phyloP scores from a whole-genome alignment of 2,113 vertebrate genomes.

The Brienomyrus brachyistius region DNA sequence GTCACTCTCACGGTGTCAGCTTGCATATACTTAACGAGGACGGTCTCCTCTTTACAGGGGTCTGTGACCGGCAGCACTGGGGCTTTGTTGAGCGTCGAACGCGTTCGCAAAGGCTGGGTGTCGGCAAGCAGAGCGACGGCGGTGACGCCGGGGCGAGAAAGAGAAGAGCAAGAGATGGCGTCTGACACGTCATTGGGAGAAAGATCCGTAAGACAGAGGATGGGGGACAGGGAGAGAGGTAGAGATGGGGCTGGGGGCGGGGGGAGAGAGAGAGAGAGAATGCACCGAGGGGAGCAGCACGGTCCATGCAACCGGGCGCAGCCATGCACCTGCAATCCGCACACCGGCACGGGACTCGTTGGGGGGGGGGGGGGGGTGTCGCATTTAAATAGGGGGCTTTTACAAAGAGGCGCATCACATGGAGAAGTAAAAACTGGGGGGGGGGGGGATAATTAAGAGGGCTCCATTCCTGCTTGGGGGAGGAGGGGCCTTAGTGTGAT shows the following conservation, averaged over 20 bases:
- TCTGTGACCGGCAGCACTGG: conserved; percentile 88
- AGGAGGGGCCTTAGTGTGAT: background rate
- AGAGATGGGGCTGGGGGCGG: background rate
- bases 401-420: background rate
- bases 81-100: conserved; percentile 58
- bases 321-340: background rate
- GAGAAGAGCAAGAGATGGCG: background rate
- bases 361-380: background rate
- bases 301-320: conserved; percentile 14
- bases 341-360: background rate
- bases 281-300: background rate
- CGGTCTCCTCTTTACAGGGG: conserved; percentile 87
- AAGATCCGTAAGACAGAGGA: background rate
- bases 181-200: conserved; percentile 6
- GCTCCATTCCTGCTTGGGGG: background rate
- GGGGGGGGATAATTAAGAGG: background rate
- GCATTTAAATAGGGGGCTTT: background rate
- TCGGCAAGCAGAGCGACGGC: background rate
- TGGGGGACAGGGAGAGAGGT: background rate
- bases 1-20: conserved; percentile 82
- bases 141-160: background rate
- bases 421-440: background rate
- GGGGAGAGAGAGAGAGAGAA: background rate
- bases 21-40: conserved; percentile 90
- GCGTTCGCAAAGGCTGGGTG: background rate